Conservation (phyloP, 2,888 invertebrate genomes). For the Onthophagus sagittarius region DNA sequence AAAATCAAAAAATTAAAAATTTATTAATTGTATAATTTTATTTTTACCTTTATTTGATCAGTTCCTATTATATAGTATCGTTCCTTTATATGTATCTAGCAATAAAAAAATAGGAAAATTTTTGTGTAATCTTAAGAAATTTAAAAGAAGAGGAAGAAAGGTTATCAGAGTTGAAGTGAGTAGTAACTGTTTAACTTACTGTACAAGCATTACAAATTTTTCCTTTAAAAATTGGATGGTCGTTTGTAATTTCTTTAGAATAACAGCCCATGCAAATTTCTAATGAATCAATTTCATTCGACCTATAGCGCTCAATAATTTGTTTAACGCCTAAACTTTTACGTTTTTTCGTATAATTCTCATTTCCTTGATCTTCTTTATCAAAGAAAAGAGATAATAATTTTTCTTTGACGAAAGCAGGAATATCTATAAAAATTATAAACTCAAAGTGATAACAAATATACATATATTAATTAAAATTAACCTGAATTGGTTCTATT, state of each 20-base stretch:
- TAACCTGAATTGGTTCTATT: neutral
- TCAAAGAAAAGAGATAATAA: neutral
- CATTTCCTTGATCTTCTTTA: neutral
- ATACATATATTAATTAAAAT: neutral
- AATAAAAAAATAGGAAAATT: neutral
- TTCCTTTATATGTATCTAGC: neutral
- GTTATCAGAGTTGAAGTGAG: too few species aligned
- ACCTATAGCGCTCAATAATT: neutral
- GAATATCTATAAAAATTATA: neutral
- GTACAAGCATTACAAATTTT: neutral
- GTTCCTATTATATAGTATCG: neutral
- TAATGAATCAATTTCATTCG: neutral
- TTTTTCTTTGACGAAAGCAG: neutral
- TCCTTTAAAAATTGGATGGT: conserved; percentile 2
- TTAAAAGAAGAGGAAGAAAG: too few species aligned
- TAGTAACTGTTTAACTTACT: too few species aligned
- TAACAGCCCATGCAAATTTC: conserved; percentile 1
- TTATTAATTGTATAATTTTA: neutral
- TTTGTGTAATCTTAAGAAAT: too few species aligned
- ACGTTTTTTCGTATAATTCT: neutral
- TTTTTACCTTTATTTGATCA: neutral
- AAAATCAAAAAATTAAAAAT: neutral
- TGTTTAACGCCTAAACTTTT: neutral
- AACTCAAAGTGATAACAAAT: neutral
- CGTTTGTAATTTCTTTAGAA: neutral